Conservation (phyloP, 2,888 invertebrate species). For the Hirtodrosophila histrioides region DNA sequence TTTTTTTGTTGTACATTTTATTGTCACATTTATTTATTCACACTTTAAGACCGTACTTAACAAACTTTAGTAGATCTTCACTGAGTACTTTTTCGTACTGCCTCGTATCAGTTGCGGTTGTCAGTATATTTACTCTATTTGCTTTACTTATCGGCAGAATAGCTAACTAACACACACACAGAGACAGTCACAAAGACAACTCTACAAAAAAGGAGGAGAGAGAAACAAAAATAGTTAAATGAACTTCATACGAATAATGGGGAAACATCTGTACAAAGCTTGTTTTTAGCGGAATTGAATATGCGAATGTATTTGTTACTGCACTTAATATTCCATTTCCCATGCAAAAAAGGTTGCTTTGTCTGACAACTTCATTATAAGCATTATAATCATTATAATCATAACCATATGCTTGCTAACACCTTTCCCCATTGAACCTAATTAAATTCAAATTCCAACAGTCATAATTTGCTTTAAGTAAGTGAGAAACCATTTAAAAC, state of each 20-base stretch:
- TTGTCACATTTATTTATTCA: constrained; percentile 42
- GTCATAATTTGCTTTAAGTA: too few relatives aligned
- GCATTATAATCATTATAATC: background rate
- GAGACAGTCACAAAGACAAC: background rate
- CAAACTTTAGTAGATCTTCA: constrained; percentile 28
- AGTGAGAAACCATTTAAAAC: background rate
- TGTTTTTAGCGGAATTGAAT: constrained; percentile 10
- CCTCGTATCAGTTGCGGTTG: constrained; percentile 49
- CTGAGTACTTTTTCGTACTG: constrained; percentile 30
- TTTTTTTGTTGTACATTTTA: constrained; percentile 11
- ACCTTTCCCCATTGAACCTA: too few relatives aligned
- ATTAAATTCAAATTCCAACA: background rate
- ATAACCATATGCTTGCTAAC: background rate
- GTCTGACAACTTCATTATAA: background rate
- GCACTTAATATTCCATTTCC: constrained; percentile 1
- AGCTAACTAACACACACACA: constrained; percentile 4
- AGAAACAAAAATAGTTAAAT: constrained; percentile 1
- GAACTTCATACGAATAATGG: constrained; percentile 15
- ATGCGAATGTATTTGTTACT: constrained; percentile 5
- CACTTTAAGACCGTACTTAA: constrained; percentile 37
- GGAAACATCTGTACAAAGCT: constrained; percentile 8
- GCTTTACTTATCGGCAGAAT: constrained; percentile 23
- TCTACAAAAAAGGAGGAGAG: constrained; percentile 10
- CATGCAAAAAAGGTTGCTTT: background rate
- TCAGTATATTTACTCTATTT: constrained; percentile 30